These are phyloP conservation scores for Telmatochromis brachygnathus DNA, from an alignment of 2,113 vertebrate species.

Conservation along the genomic window DNA sequence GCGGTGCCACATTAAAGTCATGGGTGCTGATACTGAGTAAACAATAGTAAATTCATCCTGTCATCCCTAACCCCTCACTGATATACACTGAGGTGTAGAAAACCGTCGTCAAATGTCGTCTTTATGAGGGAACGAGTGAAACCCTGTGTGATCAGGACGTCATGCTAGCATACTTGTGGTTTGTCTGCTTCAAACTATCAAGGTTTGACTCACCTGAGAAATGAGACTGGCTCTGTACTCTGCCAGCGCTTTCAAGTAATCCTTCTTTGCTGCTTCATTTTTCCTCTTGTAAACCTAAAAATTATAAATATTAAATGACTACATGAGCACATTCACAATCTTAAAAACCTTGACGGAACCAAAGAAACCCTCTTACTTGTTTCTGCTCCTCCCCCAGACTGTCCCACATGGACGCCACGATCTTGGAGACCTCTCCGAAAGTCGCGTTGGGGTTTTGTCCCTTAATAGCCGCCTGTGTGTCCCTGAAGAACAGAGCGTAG, in stretches of 20 bases:
- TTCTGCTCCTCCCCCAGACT: constrained; percentile 91
- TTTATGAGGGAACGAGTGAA: neutral
- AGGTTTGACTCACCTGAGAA: constrained; percentile 69
- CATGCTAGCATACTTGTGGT: neutral
- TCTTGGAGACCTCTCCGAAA: constrained; percentile 89
- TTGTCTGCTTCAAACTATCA: neutral
- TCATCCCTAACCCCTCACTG: neutral
- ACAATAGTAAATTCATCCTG: neutral
- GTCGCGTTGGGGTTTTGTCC: constrained; percentile 89
- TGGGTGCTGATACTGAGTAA: neutral
- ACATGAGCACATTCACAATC: neutral
- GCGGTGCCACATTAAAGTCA: neutral
- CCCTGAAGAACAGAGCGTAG: constrained; percentile 88
- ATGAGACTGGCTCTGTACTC: constrained; percentile 77
- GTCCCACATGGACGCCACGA: constrained; percentile 94
- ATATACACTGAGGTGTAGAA: neutral
- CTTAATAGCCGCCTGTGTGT: constrained; percentile 89
- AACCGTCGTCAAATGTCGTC: accelerated
- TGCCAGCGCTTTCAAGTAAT: constrained; percentile 82
- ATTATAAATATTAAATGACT: neutral
- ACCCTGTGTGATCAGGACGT: neutral
- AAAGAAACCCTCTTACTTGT: constrained; percentile 65
- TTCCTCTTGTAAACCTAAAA: constrained; percentile 85
- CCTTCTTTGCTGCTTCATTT: constrained; percentile 83
- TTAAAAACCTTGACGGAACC: neutral